A percentile compares a stretch with the other conserved stretches of the same genome.
Conservation (phyloP, 2,113 vertebrate genomes). For the Laticauda laticaudata region DNA sequence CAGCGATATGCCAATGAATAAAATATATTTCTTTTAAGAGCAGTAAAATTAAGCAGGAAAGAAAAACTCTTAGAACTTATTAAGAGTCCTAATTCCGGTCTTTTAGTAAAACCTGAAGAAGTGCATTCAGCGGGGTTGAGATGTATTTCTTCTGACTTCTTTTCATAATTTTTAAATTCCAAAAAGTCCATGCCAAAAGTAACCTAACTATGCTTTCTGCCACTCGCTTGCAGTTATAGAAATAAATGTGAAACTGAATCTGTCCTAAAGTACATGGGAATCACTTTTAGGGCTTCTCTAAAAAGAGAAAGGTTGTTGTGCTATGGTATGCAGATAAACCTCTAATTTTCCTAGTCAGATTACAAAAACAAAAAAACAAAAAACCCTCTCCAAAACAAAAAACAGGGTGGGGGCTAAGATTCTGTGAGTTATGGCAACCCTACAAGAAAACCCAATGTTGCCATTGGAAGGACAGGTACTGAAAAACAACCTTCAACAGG, state of each 20-base stretch:
- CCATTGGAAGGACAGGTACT: not conserved
- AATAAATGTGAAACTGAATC: not conserved
- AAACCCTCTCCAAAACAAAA: not conserved
- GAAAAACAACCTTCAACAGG: not conserved
- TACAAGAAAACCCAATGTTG: not conserved
- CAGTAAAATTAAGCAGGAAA: constrained; percentile 21
- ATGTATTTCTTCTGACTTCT: not conserved
- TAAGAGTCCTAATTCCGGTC: constrained; percentile 1
- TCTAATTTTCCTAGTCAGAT: not conserved
- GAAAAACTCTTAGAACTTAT: constrained; percentile 5
- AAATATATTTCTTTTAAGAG: constrained; percentile 42
- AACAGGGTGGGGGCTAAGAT: not conserved
- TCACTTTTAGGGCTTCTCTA: not conserved
- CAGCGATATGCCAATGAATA: constrained; percentile 32
- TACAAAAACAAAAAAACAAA: not conserved
- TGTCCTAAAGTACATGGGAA: not conserved
- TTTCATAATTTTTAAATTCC: not conserved
- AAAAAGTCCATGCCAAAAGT: not conserved
- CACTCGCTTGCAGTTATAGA: not conserved
- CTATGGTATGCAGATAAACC: not conserved
- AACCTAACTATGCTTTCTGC: not conserved
- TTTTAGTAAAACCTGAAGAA: constrained; percentile 17
- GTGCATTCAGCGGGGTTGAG: not conserved
- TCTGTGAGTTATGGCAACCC: not conserved
- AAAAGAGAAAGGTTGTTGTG: not conserved